phyloP scores from a whole-genome alignment of 2,113 vertebrate genomes.

The Bufo gargarizans region DNA sequence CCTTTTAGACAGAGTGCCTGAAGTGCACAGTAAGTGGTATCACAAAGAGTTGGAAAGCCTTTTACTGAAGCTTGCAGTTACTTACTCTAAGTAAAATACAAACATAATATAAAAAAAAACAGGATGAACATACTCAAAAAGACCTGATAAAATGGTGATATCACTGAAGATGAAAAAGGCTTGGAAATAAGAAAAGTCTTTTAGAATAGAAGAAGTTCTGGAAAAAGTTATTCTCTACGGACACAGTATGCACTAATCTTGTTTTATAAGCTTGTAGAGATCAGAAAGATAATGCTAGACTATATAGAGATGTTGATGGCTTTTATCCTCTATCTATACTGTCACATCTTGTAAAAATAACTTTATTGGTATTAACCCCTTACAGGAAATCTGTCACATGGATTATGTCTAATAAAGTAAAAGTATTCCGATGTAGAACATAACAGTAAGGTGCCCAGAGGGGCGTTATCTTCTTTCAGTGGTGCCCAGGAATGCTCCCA shows the following conservation, averaged over 20 bases:
- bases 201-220: background rate
- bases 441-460: too few relatives aligned
- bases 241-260: background rate
- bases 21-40: slow-evolving; percentile 26
- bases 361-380: too few relatives aligned
- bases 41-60: slow-evolving; percentile 18
- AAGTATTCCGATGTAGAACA: too few relatives aligned
- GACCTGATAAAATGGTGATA: slow-evolving; percentile 9
- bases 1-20: slow-evolving; percentile 18
- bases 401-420: too few relatives aligned
- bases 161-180: background rate
- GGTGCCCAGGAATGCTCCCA: too few relatives aligned
- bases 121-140: background rate
- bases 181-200: background rate
- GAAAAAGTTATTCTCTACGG: background rate
- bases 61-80: background rate
- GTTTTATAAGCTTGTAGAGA: background rate
- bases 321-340: too few relatives aligned
- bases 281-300: background rate
- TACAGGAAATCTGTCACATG: too few relatives aligned
- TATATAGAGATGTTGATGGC: too few relatives aligned
- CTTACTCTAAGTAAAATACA: background rate
- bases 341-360: too few relatives aligned
- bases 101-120: background rate
- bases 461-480: too few relatives aligned